These are phyloP conservation scores for Panulirus ornatus DNA, from an alignment of 1,140 invertebrate genomes.

Conservation along the genomic window DNA sequence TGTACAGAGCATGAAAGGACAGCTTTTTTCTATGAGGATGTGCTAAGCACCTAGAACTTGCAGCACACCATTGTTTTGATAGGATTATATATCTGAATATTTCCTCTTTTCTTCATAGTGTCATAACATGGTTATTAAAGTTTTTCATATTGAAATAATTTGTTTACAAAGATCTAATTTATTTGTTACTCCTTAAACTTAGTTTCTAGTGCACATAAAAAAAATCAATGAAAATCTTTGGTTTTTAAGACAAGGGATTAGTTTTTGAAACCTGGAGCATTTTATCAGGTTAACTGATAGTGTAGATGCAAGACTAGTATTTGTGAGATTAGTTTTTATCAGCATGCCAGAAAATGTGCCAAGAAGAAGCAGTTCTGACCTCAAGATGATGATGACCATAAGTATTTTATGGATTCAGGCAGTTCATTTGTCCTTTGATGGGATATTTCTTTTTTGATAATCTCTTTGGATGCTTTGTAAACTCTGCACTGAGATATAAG, in stretches of 20 bases:
- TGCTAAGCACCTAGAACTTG: not conserved
- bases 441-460: too few species aligned
- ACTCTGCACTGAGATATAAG: too few species aligned
- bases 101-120: too few species aligned
- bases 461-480: too few species aligned
- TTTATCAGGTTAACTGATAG: not conserved
- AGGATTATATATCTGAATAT: not conserved
- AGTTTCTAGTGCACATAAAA: not conserved
- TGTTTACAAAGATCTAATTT: not conserved
- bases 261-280: not conserved
- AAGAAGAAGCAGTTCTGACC: conserved; percentile 39
- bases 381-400: not conserved
- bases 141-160: not conserved
- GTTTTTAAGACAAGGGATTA: not conserved
- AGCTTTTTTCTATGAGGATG: not conserved
- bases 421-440: too few species aligned
- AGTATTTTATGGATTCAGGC: too few species aligned
- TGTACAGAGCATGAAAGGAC: not conserved
- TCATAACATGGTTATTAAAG: too few species aligned
- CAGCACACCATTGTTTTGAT: not conserved
- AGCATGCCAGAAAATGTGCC: conserved; percentile 29
- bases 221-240: not conserved
- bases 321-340: not conserved
- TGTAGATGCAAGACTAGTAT: conserved; percentile 24
- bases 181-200: too few species aligned